These are phyloP conservation scores for Poliocrania exsul DNA, from an alignment of 2,797 vertebrate genomes.

Conservation along the genomic window DNA sequence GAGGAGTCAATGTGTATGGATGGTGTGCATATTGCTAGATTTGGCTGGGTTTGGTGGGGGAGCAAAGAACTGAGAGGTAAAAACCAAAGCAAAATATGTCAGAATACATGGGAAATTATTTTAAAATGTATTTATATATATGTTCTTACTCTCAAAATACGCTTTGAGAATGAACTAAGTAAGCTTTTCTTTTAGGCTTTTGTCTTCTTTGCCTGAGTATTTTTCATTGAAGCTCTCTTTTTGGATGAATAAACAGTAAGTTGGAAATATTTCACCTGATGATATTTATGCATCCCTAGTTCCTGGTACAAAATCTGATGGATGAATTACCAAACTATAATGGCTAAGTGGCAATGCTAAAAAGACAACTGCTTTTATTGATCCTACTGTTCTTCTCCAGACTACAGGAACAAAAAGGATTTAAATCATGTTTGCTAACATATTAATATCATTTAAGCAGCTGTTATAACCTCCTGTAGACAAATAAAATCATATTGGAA, in stretches of 20 bases:
- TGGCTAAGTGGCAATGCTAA: not conserved
- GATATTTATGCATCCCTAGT: not conserved
- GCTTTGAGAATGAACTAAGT: not conserved
- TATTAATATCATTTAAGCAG: conserved; percentile 30
- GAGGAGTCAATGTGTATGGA: not conserved
- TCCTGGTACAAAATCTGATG: not conserved
- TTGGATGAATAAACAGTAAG: not conserved
- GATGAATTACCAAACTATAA: not conserved
- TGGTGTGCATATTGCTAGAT: not conserved
- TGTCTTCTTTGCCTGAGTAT: not conserved
- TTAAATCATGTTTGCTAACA: conserved; percentile 18
- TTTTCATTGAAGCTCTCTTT: not conserved
- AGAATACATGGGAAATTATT: not conserved
- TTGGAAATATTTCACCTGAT: not conserved
- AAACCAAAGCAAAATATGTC: not conserved
- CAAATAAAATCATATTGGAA: conserved; percentile 24
- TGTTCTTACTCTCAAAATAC: not conserved
- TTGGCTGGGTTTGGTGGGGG: not conserved
- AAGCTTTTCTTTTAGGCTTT: not conserved
- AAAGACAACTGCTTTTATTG: conserved; percentile 36
- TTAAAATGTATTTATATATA: not conserved
- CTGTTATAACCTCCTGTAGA: not conserved
- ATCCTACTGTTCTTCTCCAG: not conserved
- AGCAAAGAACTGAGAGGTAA: not conserved
- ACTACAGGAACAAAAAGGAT: not conserved